Percentiles rank a stretch among this genome's conserved stretches.
phyloP scores from a whole-genome alignment of 2,113 vertebrate species.

The Cynopterus brachyotis region DNA sequence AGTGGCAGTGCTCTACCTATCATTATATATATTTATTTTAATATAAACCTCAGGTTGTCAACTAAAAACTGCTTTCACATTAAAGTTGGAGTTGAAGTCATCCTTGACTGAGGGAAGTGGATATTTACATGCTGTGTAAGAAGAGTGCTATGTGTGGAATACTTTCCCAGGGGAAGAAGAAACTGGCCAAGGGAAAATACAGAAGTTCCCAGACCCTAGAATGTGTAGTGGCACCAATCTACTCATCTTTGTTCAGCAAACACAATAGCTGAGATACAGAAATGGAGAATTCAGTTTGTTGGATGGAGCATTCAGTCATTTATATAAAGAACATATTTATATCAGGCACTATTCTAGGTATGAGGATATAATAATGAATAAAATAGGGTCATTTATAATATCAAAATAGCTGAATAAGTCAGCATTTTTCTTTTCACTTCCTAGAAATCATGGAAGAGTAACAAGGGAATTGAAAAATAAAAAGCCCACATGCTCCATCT shows the following conservation, averaged over 20 bases:
- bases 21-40: neutral
- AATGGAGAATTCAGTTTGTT: neutral
- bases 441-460: neutral
- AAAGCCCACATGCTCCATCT: neutral
- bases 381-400: neutral
- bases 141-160: neutral
- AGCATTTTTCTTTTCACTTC: constrained; percentile 4
- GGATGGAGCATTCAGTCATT: neutral
- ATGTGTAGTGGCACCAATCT: neutral
- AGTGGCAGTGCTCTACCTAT: neutral
- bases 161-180: neutral
- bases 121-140: neutral
- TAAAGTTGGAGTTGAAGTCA: neutral
- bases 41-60: neutral
- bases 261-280: neutral
- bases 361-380: neutral
- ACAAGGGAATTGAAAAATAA: neutral
- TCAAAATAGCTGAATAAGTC: neutral
- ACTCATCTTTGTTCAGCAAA: neutral
- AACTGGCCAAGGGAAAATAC: neutral
- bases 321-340: neutral
- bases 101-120: neutral
- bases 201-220: neutral
- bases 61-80: neutral
- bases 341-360: neutral